Percentiles rank a stretch among this genome's conserved stretches.
Conservation (phyloP, 2,797 vertebrate species). For the Champsocephalus esox region DNA sequence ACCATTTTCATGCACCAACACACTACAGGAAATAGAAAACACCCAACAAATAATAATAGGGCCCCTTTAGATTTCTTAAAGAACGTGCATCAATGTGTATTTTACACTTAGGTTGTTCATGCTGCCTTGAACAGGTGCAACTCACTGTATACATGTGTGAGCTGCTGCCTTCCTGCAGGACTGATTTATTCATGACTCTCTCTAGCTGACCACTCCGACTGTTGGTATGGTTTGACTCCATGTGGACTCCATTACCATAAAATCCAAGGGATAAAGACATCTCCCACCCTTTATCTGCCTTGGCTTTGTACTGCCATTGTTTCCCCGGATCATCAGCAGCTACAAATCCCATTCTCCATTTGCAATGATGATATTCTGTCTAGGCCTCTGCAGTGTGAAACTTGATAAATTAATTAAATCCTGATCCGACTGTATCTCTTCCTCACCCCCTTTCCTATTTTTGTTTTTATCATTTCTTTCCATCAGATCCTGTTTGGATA, state of each 20-base stretch:
- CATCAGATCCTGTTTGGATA: slow-evolving; percentile 41
- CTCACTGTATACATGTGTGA: neutral
- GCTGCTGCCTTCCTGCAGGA: slow-evolving; percentile 15
- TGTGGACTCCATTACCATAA: slow-evolving; percentile 42
- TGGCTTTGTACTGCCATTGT: slow-evolving; percentile 41
- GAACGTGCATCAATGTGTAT: neutral
- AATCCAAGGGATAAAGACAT: slow-evolving; percentile 43
- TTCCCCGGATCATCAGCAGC: slow-evolving; percentile 21
- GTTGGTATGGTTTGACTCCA: slow-evolving; percentile 8
- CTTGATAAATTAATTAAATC: slow-evolving; percentile 48
- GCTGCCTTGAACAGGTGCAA: slow-evolving; percentile 14
- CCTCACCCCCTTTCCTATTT: slow-evolving; percentile 14
- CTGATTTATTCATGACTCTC: slow-evolving; percentile 43
- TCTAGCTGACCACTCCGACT: slow-evolving; percentile 16
- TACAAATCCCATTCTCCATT: slow-evolving; percentile 39
- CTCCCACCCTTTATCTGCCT: slow-evolving; percentile 17
- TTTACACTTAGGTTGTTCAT: neutral
- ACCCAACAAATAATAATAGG: no score
- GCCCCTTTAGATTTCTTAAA: no score
- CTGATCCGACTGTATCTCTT: slow-evolving; percentile 22
- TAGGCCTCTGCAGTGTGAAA: slow-evolving; percentile 17
- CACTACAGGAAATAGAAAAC: no score
- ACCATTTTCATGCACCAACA: no score
- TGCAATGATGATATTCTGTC: slow-evolving; percentile 23
- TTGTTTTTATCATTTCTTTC: slow-evolving; percentile 51